Evolutionary conservation across 2,888 invertebrate species (phyloP), one percentile per base, ranked within the genome.

Genomic region (Crossocerus cetratus): DNA sequence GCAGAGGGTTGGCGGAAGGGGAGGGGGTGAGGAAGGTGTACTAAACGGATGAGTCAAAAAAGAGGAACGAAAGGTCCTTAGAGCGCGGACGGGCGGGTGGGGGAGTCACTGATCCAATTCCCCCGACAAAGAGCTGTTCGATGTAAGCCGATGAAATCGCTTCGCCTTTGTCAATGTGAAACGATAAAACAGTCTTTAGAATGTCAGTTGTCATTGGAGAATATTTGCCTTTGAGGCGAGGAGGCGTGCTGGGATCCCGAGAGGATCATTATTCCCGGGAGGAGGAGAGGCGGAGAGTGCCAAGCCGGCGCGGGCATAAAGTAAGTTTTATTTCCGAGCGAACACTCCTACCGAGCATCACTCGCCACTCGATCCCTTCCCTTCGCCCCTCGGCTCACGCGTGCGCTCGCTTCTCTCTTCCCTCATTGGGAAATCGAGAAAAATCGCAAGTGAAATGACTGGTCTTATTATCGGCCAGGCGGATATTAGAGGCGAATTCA

Each of bases 41-140:
- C 32, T 32, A 32, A 32, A 32, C 32, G 32, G 68, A 73, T 61
- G 74, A 65, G 62, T 65, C 68, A 44, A 60, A 14, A 42, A 58
- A 59, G 74, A 65, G 69, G 53, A 74, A 73, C 65, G 65, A 58
- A 74, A 21, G 60, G 60, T 61, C 58, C 70, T 74, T 76, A 67
- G 32, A 32, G 11, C 32, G 8, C 32, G 75, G n/a, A n/a, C n/a
- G n/a, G n/a, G n/a, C n/a, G n/a, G n/a, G n/a, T n/a, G n/a, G 69
- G 71, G 75, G 67, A 71, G 64, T 58, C 65, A 49, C 66, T 65
- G 71, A 76, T 76, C 76, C 71, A 76, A 76, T 76, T 67, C 49
- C 59, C 20, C 11, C 32, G 45, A 76, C 66, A 62, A 74, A 76
- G 70, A 64, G 70, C 59, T 66, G 70, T 73, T 73, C 68, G 73